phyloP scores from a whole-genome alignment of 1,140 invertebrate species.

The Anadara kagoshimensis region DNA sequence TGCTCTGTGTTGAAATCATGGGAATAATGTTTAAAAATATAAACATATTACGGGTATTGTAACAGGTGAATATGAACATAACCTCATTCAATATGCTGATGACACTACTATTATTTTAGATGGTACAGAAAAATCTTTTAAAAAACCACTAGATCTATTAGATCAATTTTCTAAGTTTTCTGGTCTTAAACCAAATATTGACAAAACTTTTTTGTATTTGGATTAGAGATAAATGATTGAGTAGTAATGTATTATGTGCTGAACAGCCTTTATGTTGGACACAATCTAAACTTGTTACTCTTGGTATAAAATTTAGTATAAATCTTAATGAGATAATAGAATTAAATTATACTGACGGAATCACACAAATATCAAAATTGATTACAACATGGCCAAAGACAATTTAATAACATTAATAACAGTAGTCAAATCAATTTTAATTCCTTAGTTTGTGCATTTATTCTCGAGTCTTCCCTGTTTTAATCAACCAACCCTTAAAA shows the following conservation, averaged over 20 bases:
- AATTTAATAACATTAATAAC: too few species aligned
- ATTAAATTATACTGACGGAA: conserved; percentile 2
- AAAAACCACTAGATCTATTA: conserved; percentile 9
- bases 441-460: too few species aligned
- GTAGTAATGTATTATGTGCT: not conserved
- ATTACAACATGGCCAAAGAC: not conserved
- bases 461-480: too few species aligned
- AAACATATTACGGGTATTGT: conserved; percentile 1
- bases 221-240: not conserved
- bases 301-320: conserved; percentile 1
- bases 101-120: conserved; percentile 5
- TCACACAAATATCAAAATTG: not conserved
- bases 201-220: conserved; percentile 2
- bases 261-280: not conserved
- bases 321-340: conserved; percentile 1
- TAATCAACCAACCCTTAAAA: too few species aligned
- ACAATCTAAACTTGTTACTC: too few species aligned
- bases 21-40: conserved; percentile 16
- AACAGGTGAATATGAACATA: not conserved
- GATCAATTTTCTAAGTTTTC: conserved; percentile 11
- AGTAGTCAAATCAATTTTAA: too few species aligned
- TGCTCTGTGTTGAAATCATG: conserved; percentile 19
- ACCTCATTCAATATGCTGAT: conserved; percentile 8
- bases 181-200: conserved; percentile 12
- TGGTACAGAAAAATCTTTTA: conserved; percentile 5